A percentile compares a stretch with the other conserved stretches of the same genome.
These are phyloP conservation scores for Coregonus suidteri DNA, from an alignment of 2,797 vertebrate genomes.

Conservation along the genomic window DNA sequence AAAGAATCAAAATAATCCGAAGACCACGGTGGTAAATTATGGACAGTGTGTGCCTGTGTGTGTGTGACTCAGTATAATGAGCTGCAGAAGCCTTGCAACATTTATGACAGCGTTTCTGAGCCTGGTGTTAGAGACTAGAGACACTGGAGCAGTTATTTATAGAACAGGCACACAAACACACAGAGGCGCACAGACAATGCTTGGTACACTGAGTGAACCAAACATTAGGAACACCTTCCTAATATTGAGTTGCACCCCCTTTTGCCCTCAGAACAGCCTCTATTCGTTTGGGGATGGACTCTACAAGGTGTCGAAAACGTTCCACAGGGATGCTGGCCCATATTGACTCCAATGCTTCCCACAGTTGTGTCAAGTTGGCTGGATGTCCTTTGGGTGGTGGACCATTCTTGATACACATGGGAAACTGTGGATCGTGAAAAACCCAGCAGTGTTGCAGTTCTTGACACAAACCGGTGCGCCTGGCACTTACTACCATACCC, in stretches of 20 bases:
- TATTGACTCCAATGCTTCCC: too few species aligned
- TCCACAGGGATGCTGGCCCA: too few species aligned
- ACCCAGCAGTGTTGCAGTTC: too few species aligned
- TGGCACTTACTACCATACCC: too few species aligned
- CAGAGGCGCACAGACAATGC: conserved; percentile 7
- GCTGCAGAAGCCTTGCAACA: conserved; percentile 28
- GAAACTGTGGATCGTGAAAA: too few species aligned
- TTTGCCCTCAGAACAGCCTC: not conserved
- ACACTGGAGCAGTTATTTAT: conserved; percentile 21
- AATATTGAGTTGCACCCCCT: too few species aligned
- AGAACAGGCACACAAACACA: conserved; percentile 2
- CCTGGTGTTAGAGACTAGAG: conserved; percentile 6
- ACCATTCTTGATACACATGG: too few species aligned
- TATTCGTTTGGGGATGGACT: not conserved
- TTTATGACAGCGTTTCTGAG: conserved; percentile 36
- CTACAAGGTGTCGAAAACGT: too few species aligned
- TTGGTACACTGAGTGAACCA: not conserved
- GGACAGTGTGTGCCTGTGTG: not conserved
- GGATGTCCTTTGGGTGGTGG: too few species aligned
- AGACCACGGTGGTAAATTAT: not conserved
- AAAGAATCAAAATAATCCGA: conserved; percentile 8
- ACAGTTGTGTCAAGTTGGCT: too few species aligned
- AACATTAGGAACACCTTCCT: too few species aligned
- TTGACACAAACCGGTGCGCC: too few species aligned
- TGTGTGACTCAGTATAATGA: conserved; percentile 22